phyloP scores from a whole-genome alignment of 2,797 vertebrate genomes.

The Oophaga sylvatica region DNA sequence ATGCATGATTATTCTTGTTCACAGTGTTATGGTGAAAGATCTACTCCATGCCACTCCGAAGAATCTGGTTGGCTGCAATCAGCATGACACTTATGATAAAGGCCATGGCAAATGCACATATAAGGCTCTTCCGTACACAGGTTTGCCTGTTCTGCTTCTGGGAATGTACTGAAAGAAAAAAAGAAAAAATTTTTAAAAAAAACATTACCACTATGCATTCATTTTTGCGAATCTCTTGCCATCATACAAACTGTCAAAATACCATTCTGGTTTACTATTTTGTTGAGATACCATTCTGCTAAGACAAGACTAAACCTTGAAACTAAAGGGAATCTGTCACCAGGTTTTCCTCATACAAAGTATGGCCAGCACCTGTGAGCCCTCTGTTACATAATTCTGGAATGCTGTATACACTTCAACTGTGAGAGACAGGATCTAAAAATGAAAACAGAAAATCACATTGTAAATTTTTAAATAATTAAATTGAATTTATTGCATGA shows the following conservation, averaged over 20 bases:
- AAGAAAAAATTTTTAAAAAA: not conserved
- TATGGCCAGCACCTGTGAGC: too few species aligned
- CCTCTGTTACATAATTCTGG: too few species aligned
- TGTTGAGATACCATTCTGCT: not conserved
- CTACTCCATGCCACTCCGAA: conserved; percentile 98
- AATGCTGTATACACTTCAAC: too few species aligned
- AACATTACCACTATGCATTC: not conserved
- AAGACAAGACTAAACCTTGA: not conserved
- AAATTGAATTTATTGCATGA: too few species aligned
- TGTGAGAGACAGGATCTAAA: too few species aligned
- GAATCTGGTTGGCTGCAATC: conserved; percentile 98
- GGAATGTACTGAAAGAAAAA: conserved; percentile 74
- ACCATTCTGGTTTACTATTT: not conserved
- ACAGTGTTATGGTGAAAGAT: conserved; percentile 76
- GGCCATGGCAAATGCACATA: conserved; percentile 98
- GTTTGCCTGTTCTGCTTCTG: conserved; percentile 93
- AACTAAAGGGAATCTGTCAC: not conserved
- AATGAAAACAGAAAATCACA: too few species aligned
- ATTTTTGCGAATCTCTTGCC: not conserved
- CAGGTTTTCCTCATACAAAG: too few species aligned
- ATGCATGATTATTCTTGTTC: conserved; percentile 79
- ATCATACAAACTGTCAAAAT: too few species aligned
- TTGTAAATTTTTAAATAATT: too few species aligned
- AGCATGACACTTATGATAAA: conserved; percentile 99
- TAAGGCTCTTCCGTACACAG: conserved; percentile 95